phyloP scores from a whole-genome alignment of 2,113 vertebrate species.

The Thamnaconus septentrionalis region DNA sequence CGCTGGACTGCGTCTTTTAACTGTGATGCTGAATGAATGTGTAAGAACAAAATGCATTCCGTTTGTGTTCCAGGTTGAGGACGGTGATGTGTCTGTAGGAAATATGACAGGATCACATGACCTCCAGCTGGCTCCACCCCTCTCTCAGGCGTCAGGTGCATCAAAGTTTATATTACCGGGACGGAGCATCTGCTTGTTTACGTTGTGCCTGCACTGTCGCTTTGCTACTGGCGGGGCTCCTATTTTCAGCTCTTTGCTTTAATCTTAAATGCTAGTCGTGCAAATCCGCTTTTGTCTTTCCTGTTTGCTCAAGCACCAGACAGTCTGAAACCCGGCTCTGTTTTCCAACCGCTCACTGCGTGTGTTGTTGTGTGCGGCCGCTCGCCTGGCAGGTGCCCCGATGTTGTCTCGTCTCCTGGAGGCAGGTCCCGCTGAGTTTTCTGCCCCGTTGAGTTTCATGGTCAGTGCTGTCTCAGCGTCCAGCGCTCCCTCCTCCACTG shows the following conservation, averaged over 20 bases:
- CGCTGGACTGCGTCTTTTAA: neutral
- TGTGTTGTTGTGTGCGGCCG: neutral
- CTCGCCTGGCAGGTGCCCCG: constrained; percentile 85
- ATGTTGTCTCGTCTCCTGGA: constrained; percentile 98
- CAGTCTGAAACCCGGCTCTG: no score
- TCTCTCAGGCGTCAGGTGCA: constrained; percentile 84
- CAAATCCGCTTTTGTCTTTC: no score
- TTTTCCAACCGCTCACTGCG: no score
- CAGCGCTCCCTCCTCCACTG: constrained; percentile 75
- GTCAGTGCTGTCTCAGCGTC: constrained; percentile 54
- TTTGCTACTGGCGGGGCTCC: no score
- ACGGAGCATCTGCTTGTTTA: no score
- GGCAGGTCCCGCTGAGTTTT: constrained; percentile 90
- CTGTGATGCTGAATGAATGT: neutral
- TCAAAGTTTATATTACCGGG: no score
- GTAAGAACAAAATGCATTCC: neutral
- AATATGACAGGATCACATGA: constrained; percentile 79
- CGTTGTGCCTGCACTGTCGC: no score
- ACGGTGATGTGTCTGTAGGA: constrained; percentile 77
- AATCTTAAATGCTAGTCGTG: no score
- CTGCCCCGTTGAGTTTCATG: constrained; percentile 85
- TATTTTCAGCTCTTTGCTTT: no score
- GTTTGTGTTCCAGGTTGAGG: constrained; percentile 81
- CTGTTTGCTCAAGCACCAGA: no score
- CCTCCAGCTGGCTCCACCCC: constrained; percentile 82